Evolutionary conservation across 2,888 invertebrate species (phyloP).

Genomic region (Nemapogon koenigi): DNA sequence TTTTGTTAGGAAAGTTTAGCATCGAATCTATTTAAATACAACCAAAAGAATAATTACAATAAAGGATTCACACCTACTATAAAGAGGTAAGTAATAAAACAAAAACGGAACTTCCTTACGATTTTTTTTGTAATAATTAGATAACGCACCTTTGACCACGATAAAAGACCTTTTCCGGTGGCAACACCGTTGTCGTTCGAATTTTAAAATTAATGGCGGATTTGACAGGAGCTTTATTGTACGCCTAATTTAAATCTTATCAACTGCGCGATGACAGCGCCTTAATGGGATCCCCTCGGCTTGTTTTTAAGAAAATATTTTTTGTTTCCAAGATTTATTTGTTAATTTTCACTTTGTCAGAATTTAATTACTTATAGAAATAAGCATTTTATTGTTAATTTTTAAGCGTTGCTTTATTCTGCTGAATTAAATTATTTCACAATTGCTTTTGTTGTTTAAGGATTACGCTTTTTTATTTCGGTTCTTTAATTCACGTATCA

Average conservation of each 20-base stretch:
- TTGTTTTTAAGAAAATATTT: constrained; percentile 43
- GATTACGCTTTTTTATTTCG: too few relatives aligned
- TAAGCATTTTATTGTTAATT: too few relatives aligned
- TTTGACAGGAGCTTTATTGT: constrained; percentile 64
- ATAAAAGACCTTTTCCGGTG: not conserved
- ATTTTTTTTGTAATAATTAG: too few relatives aligned
- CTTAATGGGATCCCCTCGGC: constrained; percentile 53
- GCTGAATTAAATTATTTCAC: too few relatives aligned
- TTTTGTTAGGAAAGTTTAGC: too few relatives aligned
- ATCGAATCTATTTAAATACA: too few relatives aligned
- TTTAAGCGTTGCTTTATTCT: too few relatives aligned
- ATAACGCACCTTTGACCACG: too few relatives aligned
- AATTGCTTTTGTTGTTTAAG: too few relatives aligned
- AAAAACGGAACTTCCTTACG: not conserved
- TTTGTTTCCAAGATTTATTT: constrained; percentile 13
- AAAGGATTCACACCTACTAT: not conserved
- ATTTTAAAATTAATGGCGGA: constrained; percentile 56
- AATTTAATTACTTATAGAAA: too few relatives aligned
- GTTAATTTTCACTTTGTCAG: constrained; percentile 6
- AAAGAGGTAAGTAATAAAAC: not conserved
- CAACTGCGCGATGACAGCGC: constrained; percentile 57
- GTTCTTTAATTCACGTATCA: too few relatives aligned
- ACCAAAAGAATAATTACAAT: too few relatives aligned
- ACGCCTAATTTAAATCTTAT: constrained; percentile 63
- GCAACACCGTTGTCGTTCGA: constrained; percentile 17